Percentiles rank a stretch among this genome's conserved stretches.
Evolutionary conservation across 2,113 vertebrate species (phyloP).

Genomic region (Poicephalus meyeri): DNA sequence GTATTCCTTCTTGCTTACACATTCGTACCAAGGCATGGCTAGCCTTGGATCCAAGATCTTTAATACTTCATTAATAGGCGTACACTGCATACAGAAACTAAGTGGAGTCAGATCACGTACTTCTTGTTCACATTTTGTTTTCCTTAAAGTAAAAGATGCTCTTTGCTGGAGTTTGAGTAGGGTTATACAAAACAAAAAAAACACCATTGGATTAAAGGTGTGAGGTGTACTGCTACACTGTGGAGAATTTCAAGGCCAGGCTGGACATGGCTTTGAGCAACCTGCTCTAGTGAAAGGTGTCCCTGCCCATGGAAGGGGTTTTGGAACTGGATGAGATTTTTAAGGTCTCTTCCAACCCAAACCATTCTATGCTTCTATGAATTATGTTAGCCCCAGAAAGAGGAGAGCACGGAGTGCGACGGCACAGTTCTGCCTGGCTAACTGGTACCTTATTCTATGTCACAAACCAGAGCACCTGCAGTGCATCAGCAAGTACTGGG

Average conservation of each 20-base stretch:
- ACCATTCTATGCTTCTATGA: not conserved
- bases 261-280: not conserved
- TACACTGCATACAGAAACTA: not conserved
- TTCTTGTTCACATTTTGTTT: not conserved
- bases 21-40: not conserved
- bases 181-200: not conserved
- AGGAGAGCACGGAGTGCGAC: fast-evolving
- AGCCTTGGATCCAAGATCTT: not conserved
- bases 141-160: not conserved
- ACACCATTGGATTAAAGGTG: not conserved
- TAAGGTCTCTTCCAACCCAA: not conserved
- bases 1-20: not conserved
- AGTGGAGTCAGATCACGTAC: not conserved
- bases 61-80: not conserved
- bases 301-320: not conserved
- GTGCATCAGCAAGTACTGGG: not conserved
- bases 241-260: not conserved
- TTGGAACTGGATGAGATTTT: not conserved
- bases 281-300: not conserved
- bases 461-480: not conserved
- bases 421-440: not conserved
- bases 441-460: not conserved
- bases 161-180: not conserved
- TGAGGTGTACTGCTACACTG: not conserved
- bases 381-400: not conserved